Conservation (phyloP, 2,113 vertebrate genomes). For the Trematocara stigmaticum region DNA sequence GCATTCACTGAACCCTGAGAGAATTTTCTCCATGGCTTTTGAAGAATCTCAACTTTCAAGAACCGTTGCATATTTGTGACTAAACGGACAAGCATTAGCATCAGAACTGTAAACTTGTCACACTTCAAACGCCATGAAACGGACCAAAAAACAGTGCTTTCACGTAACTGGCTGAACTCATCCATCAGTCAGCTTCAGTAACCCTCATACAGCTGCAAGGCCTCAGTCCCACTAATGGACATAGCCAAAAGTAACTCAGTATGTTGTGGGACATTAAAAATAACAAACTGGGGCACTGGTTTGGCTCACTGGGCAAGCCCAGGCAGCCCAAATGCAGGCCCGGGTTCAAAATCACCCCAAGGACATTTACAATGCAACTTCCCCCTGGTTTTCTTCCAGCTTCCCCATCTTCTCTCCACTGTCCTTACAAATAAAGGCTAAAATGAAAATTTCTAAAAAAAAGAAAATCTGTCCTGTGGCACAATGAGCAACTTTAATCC, state of each 20-base stretch:
- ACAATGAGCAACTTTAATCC: not conserved
- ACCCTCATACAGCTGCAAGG: not conserved
- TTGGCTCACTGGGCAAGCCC: not conserved
- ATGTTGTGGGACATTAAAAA: not conserved
- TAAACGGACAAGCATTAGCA: not conserved
- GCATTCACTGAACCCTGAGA: not conserved
- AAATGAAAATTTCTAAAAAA: not conserved
- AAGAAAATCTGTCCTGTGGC: not conserved
- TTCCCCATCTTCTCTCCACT: not conserved
- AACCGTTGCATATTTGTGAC: not conserved
- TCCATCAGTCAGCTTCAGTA: constrained; percentile 6
- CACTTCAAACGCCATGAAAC: not conserved
- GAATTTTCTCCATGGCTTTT: not conserved
- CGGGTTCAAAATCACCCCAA: not conserved
- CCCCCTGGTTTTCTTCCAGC: not conserved
- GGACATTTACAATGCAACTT: not conserved
- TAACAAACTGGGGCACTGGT: not conserved
- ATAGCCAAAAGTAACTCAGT: not conserved
- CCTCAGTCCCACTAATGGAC: not conserved
- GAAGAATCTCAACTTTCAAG: constrained; percentile 5
- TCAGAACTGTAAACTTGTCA: not conserved
- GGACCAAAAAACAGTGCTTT: not conserved
- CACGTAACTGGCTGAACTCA: not conserved
- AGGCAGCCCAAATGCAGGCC: not conserved
- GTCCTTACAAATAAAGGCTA: not conserved